Evolutionary conservation across 2,113 vertebrate species (phyloP).

Genomic region (Martes martes): DNA sequence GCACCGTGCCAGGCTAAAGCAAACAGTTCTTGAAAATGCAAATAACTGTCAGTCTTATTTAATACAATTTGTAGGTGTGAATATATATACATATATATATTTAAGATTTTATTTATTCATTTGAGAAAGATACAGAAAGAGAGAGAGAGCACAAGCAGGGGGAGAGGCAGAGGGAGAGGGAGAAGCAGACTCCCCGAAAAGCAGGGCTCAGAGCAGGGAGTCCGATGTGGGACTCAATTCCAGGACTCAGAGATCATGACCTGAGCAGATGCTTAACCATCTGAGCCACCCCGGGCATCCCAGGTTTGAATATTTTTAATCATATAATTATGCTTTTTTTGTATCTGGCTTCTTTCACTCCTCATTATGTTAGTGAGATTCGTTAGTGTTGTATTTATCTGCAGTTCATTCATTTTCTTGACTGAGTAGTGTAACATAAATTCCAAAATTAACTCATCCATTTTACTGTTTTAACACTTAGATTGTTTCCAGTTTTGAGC

Average conservation of each 20-base stretch:
- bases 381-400: neutral
- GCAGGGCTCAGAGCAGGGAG: no score
- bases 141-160: no score
- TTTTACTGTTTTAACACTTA: neutral
- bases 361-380: neutral
- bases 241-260: no score
- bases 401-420: neutral
- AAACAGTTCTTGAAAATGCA: slow-evolving; percentile 25
- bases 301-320: neutral
- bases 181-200: no score
- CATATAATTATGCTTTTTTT: neutral
- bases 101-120: no score
- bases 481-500: neutral
- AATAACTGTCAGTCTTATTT: neutral
- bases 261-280: no score
- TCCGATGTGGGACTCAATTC: no score
- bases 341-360: neutral
- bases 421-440: neutral
- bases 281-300: no score
- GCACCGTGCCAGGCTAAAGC: neutral
- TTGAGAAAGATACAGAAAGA: no score
- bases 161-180: no score
- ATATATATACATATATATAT: neutral
- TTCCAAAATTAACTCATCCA: neutral
- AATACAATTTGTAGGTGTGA: neutral